Evolutionary conservation across 2,797 vertebrate species (phyloP).

Genomic region (Amblyraja radiata): DNA sequence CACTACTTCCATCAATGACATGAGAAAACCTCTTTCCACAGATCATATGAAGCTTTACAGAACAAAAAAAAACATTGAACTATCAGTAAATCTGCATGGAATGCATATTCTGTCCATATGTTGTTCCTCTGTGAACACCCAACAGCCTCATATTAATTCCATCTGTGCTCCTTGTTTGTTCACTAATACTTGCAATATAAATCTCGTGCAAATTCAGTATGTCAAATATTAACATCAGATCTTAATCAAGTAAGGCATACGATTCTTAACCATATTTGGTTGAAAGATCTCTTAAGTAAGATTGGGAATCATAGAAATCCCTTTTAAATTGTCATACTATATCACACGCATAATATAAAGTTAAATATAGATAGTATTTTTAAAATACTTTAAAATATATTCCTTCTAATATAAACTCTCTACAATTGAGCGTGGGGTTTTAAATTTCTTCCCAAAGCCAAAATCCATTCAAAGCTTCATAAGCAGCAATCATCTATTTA

Average conservation of each 20-base stretch:
- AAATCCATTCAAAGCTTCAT: too few species aligned
- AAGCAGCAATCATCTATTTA: too few species aligned
- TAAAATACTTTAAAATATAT: too few species aligned
- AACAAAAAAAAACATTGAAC: neutral
- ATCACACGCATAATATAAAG: too few species aligned
- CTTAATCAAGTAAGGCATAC: neutral
- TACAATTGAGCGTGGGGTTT: too few species aligned
- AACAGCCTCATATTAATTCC: neutral
- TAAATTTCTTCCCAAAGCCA: too few species aligned
- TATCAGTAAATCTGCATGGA: neutral
- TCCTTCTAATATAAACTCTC: too few species aligned
- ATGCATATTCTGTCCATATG: neutral
- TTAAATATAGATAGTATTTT: too few species aligned
- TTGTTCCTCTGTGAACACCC: neutral
- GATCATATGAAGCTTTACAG: neutral
- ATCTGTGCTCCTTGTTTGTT: neutral
- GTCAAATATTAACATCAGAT: neutral
- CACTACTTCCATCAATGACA: neutral
- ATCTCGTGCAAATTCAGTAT: neutral
- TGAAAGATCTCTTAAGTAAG: too few species aligned
- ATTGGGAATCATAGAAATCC: too few species aligned
- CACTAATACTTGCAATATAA: neutral
- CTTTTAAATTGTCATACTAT: too few species aligned
- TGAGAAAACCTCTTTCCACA: neutral
- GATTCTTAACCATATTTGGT: too few species aligned